Base-by-base conservation (phyloP, 2,113 vertebrate species). In the Mormyrus iriodes region DNA sequence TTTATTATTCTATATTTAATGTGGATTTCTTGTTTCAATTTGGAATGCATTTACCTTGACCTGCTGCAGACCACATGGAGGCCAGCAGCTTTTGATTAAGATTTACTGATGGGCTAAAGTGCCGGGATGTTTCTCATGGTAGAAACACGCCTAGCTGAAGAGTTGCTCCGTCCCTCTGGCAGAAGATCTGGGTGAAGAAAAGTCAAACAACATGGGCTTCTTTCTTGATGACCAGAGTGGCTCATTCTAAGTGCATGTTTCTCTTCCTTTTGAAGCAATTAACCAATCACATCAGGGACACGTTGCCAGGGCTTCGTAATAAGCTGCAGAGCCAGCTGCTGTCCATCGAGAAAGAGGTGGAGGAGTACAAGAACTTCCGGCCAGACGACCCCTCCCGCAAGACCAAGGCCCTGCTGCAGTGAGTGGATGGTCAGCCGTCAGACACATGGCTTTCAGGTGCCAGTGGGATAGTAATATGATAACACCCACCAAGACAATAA, bases 241-340 rank as follows among this genome's bases (percentile, higher is more conserved):
- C 3, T 52, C 35, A 42, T 42, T 39, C 15, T 91, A 91, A 89
- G 76, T 15, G 35, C 13, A 89, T 31, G 4, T 31, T 49, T 90
- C 89, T 35, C 4, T 55, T 21, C 88, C 65, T 48, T 89, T 87
- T 0, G 85, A 88, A 99, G 98, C 98, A 99, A 99, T 93, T 99
- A 95, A 99, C 98, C 90, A 99, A 99, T 92, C 98, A 99, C 93
- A 99, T 99, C 94, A 96, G 98, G 88, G 98, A 99, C 94, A 99
- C 98, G 0, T 93, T 99, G 92, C 98, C 98, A 0, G 98, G 94
- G 15, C 94, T 99, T 90, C 95, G 98, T 87, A 99, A 98, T 94
- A 99, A 98, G 91, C 95, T 99, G n/a, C 98, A 99, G 93, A 97
- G 97, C 88, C 98, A 99, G 93, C 96, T 99, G 35, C 94, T 99